These are phyloP conservation scores for Sciurus niger DNA, from an alignment of 2,113 vertebrate species.

Conservation along the genomic window DNA sequence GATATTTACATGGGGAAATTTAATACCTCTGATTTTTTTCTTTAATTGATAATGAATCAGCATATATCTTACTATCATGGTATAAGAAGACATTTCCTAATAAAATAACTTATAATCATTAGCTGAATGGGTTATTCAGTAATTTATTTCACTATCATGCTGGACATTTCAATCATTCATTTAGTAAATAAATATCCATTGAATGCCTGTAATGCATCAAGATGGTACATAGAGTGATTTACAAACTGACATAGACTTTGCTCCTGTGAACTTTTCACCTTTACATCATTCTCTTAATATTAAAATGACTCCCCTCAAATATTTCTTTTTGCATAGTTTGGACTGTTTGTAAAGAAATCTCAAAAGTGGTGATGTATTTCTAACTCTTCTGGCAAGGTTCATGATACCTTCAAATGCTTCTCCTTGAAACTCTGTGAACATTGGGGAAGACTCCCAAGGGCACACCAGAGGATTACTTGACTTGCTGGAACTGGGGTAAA, in stretches of 20 bases:
- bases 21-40: not conserved
- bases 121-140: conserved; percentile 3
- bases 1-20: not conserved
- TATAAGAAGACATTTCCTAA: not conserved
- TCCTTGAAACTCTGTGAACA: not conserved
- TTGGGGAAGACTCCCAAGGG: not conserved
- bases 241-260: not conserved
- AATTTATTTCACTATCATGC: conserved; percentile 25
- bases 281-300: not conserved
- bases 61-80: not conserved
- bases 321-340: conserved; percentile 14
- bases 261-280: not conserved
- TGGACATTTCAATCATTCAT: not conserved
- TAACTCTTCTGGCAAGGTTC: not conserved
- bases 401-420: not conserved
- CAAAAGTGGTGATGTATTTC: not conserved
- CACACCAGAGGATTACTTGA: not conserved
- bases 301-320: not conserved
- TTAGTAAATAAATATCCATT: not conserved
- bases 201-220: not conserved
- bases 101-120: not conserved
- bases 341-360: conserved; percentile 23
- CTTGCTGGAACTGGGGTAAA: not conserved
- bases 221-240: not conserved
- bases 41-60: not conserved